phyloP scores from a whole-genome alignment of 2,888 invertebrate species.

The Cotesia congregata region DNA sequence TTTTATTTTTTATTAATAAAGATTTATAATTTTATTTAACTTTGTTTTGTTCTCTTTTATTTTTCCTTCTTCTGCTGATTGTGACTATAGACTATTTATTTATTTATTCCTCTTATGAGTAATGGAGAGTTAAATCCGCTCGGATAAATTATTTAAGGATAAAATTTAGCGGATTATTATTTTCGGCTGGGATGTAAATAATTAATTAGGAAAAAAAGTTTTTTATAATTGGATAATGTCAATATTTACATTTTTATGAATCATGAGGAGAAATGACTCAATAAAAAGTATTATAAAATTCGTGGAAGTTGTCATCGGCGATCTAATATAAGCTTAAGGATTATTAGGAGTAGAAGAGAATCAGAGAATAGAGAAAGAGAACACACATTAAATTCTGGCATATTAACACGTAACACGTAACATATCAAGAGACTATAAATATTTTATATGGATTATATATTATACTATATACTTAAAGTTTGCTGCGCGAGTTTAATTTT shows the following conservation, averaged over 20 bases:
- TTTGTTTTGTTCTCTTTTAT: background rate
- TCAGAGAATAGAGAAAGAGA: background rate
- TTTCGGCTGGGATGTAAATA: background rate
- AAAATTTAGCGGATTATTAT: background rate
- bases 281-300: conserved; percentile 51
- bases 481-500: too few relatives aligned
- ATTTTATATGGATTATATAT: background rate
- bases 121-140: background rate
- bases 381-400: conserved; percentile 42
- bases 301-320: conserved; percentile 47
- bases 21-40: conserved; percentile 2
- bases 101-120: background rate
- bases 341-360: background rate
- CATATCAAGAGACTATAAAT: conserved; percentile 57
- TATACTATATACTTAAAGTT: background rate
- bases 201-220: background rate
- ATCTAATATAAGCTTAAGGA: conserved; percentile 19
- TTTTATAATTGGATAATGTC: background rate
- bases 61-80: too few relatives aligned
- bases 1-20: conserved; percentile 7
- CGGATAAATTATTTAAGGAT: background rate
- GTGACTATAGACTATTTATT: too few relatives aligned
- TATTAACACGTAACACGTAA: conserved; percentile 68
- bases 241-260: conserved; percentile 5
- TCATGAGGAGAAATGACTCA: conserved; percentile 49